Conservation (phyloP, 1,140 invertebrate species). For the Drosophila obscura region DNA sequence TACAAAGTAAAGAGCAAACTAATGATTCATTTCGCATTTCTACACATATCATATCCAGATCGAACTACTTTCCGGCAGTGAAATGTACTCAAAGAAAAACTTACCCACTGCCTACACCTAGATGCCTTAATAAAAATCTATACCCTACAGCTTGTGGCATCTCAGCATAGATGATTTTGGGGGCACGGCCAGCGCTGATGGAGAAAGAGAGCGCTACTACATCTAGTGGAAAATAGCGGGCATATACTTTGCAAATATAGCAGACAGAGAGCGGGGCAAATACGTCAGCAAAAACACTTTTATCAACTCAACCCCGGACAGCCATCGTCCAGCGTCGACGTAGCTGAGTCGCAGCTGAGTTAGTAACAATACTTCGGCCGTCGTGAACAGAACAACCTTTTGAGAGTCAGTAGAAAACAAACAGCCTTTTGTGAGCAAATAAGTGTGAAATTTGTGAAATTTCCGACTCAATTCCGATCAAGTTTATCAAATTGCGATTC, state of each 20-base stretch:
- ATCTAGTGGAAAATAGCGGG: not conserved
- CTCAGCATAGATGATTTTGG: slow-evolving; percentile 42
- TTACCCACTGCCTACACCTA: too few relatives aligned
- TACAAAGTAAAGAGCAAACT: slow-evolving; percentile 6
- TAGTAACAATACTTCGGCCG: slow-evolving; percentile 74
- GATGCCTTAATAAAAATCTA: not conserved
- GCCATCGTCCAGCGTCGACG: slow-evolving; percentile 41
- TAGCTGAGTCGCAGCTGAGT: slow-evolving; percentile 29
- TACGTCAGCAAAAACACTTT: slow-evolving; percentile 46
- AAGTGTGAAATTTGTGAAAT: slow-evolving; percentile 66
- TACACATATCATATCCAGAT: not conserved
- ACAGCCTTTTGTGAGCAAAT: slow-evolving; percentile 51
- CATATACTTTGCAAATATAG: not conserved
- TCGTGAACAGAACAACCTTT: slow-evolving; percentile 70
- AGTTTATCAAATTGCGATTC: slow-evolving; percentile 29
- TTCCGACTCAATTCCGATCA: slow-evolving; percentile 17
- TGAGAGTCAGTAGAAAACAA: slow-evolving; percentile 44
- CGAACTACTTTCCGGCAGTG: not conserved
- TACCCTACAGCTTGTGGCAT: slow-evolving; percentile 6
- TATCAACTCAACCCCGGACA: slow-evolving; percentile 39
- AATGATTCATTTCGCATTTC: not conserved
- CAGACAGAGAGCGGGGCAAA: not conserved
- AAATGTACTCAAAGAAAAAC: not conserved
- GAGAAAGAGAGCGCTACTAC: slow-evolving; percentile 5
- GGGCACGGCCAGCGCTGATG: slow-evolving; percentile 60